Percentiles rank a stretch among this genome's conserved stretches.
Conservation (phyloP, 2,888 invertebrate genomes). For the Melanostoma scalare region DNA sequence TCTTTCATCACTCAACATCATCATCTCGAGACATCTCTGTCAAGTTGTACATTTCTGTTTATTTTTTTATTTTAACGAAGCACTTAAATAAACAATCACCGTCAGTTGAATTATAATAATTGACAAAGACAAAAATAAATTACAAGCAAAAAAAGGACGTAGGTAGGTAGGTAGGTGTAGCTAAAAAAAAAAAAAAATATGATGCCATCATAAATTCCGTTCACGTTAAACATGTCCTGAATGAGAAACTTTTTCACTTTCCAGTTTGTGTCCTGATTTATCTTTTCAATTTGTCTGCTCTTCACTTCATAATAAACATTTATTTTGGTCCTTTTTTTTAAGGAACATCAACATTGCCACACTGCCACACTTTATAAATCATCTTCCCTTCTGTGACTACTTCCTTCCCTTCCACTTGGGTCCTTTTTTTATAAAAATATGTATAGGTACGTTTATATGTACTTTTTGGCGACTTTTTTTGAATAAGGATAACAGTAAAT, state of each 20-base stretch:
- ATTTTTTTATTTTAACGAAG: not conserved
- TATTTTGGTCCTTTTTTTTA: slow-evolving; percentile 37
- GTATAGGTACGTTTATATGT: no score
- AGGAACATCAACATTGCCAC: slow-evolving; percentile 10
- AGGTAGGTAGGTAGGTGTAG: not conserved
- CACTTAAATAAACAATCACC: slow-evolving; percentile 29
- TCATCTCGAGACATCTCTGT: no score
- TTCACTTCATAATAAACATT: slow-evolving; percentile 48
- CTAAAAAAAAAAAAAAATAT: not conserved
- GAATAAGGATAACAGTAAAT: slow-evolving; percentile 15
- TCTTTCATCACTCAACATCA: no score
- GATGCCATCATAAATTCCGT: slow-evolving; percentile 23
- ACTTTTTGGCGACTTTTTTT: not conserved
- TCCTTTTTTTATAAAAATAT: slow-evolving; percentile 17
- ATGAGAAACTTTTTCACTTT: slow-evolving; percentile 61
- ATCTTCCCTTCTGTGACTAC: slow-evolving; percentile 11
- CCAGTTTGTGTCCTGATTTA: slow-evolving; percentile 55
- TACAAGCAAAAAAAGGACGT: not conserved
- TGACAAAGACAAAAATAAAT: slow-evolving; percentile 4
- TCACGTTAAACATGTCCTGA: slow-evolving; percentile 32
- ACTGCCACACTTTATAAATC: slow-evolving; percentile 61
- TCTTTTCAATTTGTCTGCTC: slow-evolving; percentile 68
- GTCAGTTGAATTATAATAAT: slow-evolving; percentile 22
- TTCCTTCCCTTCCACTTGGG: slow-evolving; percentile 1
- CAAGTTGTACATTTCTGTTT: no score